Base-by-base conservation (phyloP, 1,140 invertebrate genomes). In the Drosophila ironensis region DNA sequence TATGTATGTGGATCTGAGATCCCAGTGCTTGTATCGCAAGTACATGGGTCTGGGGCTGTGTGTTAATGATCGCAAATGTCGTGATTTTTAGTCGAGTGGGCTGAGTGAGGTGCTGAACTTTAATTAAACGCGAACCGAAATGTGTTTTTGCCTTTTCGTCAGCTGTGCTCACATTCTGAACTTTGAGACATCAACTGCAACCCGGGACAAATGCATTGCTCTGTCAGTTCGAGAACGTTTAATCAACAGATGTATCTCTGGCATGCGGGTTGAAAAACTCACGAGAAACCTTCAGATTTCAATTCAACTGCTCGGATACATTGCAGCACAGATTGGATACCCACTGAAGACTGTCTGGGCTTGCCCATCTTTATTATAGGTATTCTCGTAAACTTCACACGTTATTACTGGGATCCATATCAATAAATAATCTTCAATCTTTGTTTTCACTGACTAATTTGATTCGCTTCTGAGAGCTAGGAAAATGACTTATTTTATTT, bases 21-120 rank as follows among this genome's bases (percentile, higher is more conserved):
- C 5, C 14, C 19, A 33, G 46, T 38, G 33, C 19, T 12, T 20
- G 44, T 46, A 27, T 1, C 25, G n/a, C 17, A n/a, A n/a, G n/a
- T n/a, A 8, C 28, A 46, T 27, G 35, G n/a, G 33, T 12, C 14
- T 16, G 37, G 8, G 22, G 8, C 41, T 4, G 20, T 61, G 56
- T 63, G 59, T 61, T 63, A 63, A 63, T 63, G 59, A 63, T 63
- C 56, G 59, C 56, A 63, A 63, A 63, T 63, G 59, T 63, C 59
- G 59, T 63, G 59, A 63, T 63, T 63, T n/a, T 63, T 63, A 63
- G 59, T 46, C 42, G 56, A 63, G 59, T 63, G 59, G 59, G 59
- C 40, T 63, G 59, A 63, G 56, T 63, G 59, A 63, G 59, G 59
- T 63, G 59, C 59, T 63, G 59, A 63, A 63, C 59, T 63, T 63